phyloP scores from a whole-genome alignment of 1,140 invertebrate genomes.

The Plutomurus gul region DNA sequence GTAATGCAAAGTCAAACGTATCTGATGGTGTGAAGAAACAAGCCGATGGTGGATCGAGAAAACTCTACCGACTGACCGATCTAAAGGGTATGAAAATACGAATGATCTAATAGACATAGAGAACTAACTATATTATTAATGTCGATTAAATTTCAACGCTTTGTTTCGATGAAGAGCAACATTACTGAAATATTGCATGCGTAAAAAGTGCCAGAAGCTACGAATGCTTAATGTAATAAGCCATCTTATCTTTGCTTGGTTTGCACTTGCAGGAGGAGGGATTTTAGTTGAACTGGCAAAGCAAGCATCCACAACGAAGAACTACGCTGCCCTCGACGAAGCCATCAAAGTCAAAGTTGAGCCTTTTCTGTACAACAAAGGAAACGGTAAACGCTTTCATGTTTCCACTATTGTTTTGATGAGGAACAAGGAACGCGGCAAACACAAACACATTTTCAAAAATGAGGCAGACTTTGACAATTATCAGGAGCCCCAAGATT shows the following conservation, averaged over 20 bases:
- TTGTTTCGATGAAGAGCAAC: no score
- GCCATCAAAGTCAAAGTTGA: constrained; percentile 87
- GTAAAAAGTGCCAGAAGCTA: no score
- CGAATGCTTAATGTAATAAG: no score
- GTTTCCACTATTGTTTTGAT: constrained; percentile 83
- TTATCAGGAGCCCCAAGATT: constrained; percentile 42
- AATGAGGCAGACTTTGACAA: constrained; percentile 52
- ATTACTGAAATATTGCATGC: no score
- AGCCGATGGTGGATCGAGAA: constrained; percentile 72
- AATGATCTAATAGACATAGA: background rate
- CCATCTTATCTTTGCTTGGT: no score
- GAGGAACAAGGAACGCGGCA: constrained; percentile 81
- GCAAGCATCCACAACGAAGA: constrained; percentile 81
- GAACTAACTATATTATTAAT: no score
- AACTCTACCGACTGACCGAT: constrained; percentile 82
- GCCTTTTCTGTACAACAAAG: constrained; percentile 91
- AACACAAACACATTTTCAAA: constrained; percentile 62
- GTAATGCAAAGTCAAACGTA: constrained; percentile 90
- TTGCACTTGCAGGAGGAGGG: constrained; percentile 92
- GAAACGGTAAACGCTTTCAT: constrained; percentile 83
- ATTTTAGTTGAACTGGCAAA: constrained; percentile 92
- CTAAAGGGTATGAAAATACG: constrained; percentile 79
- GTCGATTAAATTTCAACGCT: no score
- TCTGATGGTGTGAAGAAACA: constrained; percentile 90
- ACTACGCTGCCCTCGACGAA: constrained; percentile 85